These are phyloP conservation scores for Myripristis jacobus DNA, from an alignment of 2,797 vertebrate genomes.

Conservation along the genomic window DNA sequence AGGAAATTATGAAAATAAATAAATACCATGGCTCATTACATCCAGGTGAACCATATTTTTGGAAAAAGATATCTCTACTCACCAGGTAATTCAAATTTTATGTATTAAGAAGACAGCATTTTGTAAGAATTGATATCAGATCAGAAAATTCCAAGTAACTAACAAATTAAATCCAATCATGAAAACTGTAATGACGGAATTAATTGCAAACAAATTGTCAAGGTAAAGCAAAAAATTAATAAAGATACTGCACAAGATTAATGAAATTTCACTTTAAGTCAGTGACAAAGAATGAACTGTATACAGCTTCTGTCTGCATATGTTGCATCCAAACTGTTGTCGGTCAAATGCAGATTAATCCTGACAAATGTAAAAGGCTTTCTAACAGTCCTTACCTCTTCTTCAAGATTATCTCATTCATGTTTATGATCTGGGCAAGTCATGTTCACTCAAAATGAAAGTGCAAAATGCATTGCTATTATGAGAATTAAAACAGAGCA, in stretches of 20 bases:
- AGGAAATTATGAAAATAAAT: no score
- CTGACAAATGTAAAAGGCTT: not conserved
- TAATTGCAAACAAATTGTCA: not conserved
- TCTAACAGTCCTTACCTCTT: not conserved
- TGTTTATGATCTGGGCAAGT: not conserved
- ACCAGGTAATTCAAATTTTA: no score
- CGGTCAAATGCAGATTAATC: not conserved
- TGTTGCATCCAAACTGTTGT: not conserved
- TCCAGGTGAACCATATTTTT: no score
- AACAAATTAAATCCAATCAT: slow-evolving; percentile 2
- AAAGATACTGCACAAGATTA: no score
- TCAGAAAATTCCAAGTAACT: not conserved
- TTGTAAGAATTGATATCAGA: slow-evolving; percentile 20
- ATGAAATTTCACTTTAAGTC: not conserved
- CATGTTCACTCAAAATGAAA: not conserved
- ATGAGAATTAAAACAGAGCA: no score
- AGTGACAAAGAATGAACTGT: not conserved
- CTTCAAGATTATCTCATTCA: not conserved
- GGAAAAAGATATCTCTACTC: no score
- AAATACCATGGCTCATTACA: no score
- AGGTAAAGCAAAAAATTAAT: no score
- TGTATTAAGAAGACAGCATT: not conserved
- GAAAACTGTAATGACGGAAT: not conserved
- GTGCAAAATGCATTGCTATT: no score
- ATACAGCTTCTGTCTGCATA: not conserved